Percentiles rank a stretch among this genome's conserved stretches.
Evolutionary conservation across 2,113 vertebrate species (phyloP).

Genomic region (Leptobrachium ailaonicum): DNA sequence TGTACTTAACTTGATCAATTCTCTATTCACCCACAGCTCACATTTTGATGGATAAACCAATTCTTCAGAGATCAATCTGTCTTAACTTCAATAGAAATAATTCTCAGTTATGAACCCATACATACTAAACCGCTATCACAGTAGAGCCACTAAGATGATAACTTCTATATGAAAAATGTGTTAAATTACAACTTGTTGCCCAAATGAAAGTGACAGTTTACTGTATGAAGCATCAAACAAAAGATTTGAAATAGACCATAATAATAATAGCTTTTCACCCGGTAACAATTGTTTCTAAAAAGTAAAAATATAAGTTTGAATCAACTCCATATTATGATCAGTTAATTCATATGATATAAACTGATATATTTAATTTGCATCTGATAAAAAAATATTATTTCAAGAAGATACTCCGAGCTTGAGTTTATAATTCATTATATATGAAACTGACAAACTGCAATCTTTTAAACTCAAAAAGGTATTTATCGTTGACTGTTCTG

Average conservation of each 20-base stretch:
- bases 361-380: too few species aligned
- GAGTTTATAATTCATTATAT: too few species aligned
- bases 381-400: too few species aligned
- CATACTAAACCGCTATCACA: conserved; percentile 1
- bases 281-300: too few species aligned
- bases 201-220: conserved; percentile 12
- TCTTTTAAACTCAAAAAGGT: too few species aligned
- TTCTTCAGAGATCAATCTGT: conserved; percentile 41
- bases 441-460: too few species aligned
- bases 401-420: too few species aligned
- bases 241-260: neutral
- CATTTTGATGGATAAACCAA: conserved; percentile 36
- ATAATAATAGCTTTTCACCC: conserved; percentile 10
- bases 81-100: conserved; percentile 39
- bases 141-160: neutral
- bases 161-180: conserved; percentile 33
- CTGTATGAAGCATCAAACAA: fast-evolving
- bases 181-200: conserved; percentile 21
- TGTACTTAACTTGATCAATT: conserved; percentile 37
- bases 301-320: too few species aligned
- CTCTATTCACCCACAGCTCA: neutral
- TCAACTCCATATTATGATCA: neutral
- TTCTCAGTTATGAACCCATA: conserved; percentile 43
- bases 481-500: too few species aligned
- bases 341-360: neutral